Evolutionary conservation across 2,888 invertebrate genomes (phyloP), one percentile per base, ranked within the genome.

Genomic region (Orthonevra nobilis): DNA sequence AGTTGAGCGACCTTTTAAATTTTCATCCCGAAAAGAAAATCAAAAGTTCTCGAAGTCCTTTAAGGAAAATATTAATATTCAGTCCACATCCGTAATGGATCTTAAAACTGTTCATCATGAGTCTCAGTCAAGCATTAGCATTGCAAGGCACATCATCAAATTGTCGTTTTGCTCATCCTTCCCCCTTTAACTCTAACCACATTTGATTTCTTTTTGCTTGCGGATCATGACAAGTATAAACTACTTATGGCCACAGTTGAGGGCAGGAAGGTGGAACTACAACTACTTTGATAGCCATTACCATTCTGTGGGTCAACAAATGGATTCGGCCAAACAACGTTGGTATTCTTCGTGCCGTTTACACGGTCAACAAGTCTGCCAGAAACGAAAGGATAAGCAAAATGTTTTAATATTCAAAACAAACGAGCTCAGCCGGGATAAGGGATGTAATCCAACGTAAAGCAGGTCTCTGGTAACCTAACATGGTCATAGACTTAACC

Each of bases 351-450:
- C 69, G 40, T 56, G 61, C 40, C 42, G 42, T 75, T 30, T 19
- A 17, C 34, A 61, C 19, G 69, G 74, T 75, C 69, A 69, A 69
- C 75, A 75, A 69, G 75, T 69, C 69, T 23, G 30, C 26, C 26
- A 23, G n/a, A n/a, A 36, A 42, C 34, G 56, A 69, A 61, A 19
- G 63, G 70, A 69, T 63, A 58, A 72, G 38, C 52, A 40, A 64
- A 72, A 60, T 32, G 58, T 60, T 77, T 77, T 77, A 72, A 60
- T 77, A 77, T 77, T 77, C 72, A 77, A 77, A 77, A 77, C 77
- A 77, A 77, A 64, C 72, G 58, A 77, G 66, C 60, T 77, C 72
- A 77, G 64, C 77, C 77, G 58, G 77, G 64, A 77, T 77, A 77
- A 77, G 28, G 58, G 72, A 64, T 77, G 77, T 77, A 64, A 77